A percentile compares a stretch with the other conserved stretches of the same genome.
phyloP scores from a whole-genome alignment of 2,797 vertebrate genomes.

The Sorex maritimensis region DNA sequence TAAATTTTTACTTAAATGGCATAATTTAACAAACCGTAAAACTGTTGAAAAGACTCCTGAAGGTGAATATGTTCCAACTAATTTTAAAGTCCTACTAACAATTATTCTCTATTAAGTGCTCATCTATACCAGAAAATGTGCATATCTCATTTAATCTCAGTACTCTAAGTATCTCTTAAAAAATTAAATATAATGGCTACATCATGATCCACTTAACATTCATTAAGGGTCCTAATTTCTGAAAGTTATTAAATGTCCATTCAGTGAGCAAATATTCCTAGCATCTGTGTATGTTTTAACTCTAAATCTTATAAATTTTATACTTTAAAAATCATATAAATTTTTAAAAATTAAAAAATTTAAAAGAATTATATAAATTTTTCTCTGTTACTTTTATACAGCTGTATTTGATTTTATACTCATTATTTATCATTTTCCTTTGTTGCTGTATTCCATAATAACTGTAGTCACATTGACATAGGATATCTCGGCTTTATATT shows the following conservation, averaged over 20 bases:
- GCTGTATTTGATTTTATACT: neutral
- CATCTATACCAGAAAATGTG: neutral
- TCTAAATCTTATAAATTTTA: no score
- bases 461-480: neutral
- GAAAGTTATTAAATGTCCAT: neutral
- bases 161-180: constrained; percentile 9
- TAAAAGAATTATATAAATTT: no score
- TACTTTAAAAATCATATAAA: no score
- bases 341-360: no score
- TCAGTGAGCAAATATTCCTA: neutral
- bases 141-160: constrained; percentile 43
- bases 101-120: constrained; percentile 17
- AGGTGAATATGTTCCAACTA: constrained; percentile 17
- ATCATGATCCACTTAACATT: neutral
- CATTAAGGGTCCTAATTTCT: neutral
- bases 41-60: constrained; percentile 35
- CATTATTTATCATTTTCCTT: neutral
- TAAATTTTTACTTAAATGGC: constrained; percentile 40
- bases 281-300: neutral
- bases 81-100: constrained; percentile 24
- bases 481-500: neutral
- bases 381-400: no score
- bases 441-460: neutral
- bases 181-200: neutral
- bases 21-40: constrained; percentile 32